phyloP scores from a whole-genome alignment of 2,888 invertebrate genomes.

The Lochmaea crataegi region DNA sequence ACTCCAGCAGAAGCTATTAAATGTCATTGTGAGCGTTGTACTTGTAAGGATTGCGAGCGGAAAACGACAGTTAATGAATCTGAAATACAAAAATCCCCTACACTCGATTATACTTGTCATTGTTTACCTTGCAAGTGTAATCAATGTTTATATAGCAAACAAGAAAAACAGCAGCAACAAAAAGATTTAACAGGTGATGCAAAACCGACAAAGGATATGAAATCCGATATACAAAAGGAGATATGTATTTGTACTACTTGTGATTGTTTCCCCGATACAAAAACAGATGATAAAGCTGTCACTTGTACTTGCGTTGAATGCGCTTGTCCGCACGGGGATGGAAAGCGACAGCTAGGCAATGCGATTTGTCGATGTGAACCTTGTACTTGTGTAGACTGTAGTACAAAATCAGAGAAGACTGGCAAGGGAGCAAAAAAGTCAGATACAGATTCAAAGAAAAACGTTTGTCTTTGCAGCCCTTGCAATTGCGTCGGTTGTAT shows the following conservation, averaged over 20 bases:
- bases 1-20: no score
- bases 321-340: not conserved
- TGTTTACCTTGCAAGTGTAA: not conserved
- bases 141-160: not conserved
- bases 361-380: not conserved
- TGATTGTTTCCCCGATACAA: not conserved
- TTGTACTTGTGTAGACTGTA: slow-evolving; percentile 14
- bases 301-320: not conserved
- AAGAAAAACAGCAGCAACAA: not conserved
- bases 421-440: not conserved
- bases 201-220: not conserved
- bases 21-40: not conserved
- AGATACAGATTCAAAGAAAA: not conserved
- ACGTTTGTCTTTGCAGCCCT: not conserved
- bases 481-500: slow-evolving; percentile 14
- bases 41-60: not conserved
- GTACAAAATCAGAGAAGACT: not conserved
- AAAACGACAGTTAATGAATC: not conserved
- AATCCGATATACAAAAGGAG: not conserved
- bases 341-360: not conserved
- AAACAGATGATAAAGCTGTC: not conserved
- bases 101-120: no score
- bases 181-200: no score
- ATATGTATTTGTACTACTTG: slow-evolving; percentile 7
- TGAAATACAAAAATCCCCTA: no score